Percentiles rank a stretch among this genome's conserved stretches.
These are phyloP conservation scores for Taeniopygia guttata DNA, from an alignment of 2,797 vertebrate genomes.

Conservation along the genomic window DNA sequence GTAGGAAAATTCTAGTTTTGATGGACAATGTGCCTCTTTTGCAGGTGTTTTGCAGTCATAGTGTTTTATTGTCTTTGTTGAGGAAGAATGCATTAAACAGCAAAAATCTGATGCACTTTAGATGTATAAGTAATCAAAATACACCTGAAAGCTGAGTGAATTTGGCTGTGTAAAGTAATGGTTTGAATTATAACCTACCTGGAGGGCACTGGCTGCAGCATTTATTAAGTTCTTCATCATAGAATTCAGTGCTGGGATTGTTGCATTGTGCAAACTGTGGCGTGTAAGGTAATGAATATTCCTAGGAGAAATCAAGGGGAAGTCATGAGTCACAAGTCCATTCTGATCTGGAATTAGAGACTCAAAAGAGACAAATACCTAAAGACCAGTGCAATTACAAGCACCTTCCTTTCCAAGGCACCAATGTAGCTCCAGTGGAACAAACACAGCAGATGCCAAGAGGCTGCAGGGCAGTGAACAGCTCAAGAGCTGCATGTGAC, in stretches of 20 bases:
- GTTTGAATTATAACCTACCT: conserved; percentile 48
- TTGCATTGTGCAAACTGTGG: not conserved
- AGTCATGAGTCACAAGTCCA: not conserved
- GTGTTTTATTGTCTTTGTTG: not conserved
- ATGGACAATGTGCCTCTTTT: not conserved
- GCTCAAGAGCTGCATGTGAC: not conserved
- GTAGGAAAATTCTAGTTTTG: not conserved
- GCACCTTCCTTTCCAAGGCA: not conserved
- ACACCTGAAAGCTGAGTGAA: not conserved
- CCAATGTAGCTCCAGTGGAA: not conserved
- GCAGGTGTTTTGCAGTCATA: not conserved
- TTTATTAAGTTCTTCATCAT: not conserved
- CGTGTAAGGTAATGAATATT: not conserved
- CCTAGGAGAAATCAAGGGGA: conserved; percentile 32
- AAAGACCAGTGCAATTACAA: not conserved
- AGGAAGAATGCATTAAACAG: not conserved
- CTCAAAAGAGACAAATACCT: not conserved
- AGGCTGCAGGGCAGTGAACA: not conserved
- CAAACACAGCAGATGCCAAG: not conserved
- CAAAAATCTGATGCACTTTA: not conserved
- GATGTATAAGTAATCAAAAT: not conserved
- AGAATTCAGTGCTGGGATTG: conserved; percentile 38
- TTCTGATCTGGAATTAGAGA: not conserved
- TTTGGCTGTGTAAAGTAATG: not conserved
- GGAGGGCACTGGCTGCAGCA: conserved; percentile 73